phyloP scores from a whole-genome alignment of 2,113 vertebrate genomes.

The Corythoichthys haematopterus region DNA sequence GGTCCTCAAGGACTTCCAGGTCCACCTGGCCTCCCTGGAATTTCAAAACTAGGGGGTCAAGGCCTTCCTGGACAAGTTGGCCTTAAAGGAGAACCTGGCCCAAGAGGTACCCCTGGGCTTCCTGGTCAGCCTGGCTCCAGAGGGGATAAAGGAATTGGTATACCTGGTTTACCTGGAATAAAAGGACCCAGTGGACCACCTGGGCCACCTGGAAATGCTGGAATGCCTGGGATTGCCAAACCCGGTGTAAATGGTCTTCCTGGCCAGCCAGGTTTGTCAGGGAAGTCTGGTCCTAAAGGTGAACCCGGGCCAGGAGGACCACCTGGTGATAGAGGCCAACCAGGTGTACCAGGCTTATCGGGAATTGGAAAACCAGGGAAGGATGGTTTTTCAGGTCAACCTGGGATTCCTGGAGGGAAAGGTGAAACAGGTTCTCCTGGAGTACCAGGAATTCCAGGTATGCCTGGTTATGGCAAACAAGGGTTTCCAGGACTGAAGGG shows the following conservation, averaged over 20 bases:
- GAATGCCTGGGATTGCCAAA: conserved; percentile 82
- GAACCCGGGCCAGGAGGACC: conserved; percentile 78
- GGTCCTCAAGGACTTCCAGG: conserved; percentile 68
- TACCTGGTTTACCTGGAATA: conserved; percentile 83
- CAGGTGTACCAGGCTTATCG: conserved; percentile 78
- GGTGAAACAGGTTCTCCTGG: conserved; percentile 70
- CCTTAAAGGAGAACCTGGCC: conserved; percentile 81
- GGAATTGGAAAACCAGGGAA: conserved; percentile 88
- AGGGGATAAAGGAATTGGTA: conserved; percentile 83
- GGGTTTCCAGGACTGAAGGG: conserved; percentile 89
- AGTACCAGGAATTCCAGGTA: conserved; percentile 81
- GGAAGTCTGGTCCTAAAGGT: conserved; percentile 82
- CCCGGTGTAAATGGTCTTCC: conserved; percentile 85
- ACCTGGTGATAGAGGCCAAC: conserved; percentile 77
- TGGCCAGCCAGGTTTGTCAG: conserved; percentile 80
- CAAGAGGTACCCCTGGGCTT: conserved; percentile 79
- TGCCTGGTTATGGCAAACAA: conserved; percentile 85
- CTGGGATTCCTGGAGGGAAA: conserved; percentile 82
- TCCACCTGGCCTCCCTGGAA: conserved; percentile 72
- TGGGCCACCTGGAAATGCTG: conserved; percentile 78
- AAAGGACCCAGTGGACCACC: conserved; percentile 82
- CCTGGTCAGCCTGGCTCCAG: conserved; percentile 79
- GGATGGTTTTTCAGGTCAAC: conserved; percentile 84
- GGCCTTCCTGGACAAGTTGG: conserved; percentile 86
- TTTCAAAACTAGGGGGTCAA: conserved; percentile 80